phyloP scores from a whole-genome alignment of 2,797 vertebrate species.

The Trachurus trachurus region DNA sequence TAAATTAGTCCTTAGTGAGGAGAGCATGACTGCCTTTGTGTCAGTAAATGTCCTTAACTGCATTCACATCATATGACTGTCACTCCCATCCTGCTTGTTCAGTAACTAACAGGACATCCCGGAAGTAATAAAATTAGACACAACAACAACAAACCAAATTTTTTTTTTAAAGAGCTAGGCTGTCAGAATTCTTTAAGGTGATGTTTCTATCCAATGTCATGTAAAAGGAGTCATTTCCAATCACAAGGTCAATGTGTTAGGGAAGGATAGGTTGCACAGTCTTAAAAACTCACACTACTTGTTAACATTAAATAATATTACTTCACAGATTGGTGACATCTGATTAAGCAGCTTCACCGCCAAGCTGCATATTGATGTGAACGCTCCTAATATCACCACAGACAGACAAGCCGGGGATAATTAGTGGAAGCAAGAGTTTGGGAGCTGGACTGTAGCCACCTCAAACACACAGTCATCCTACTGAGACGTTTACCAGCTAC shows the following conservation, averaged over 20 bases:
- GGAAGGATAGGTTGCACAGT: too few species aligned
- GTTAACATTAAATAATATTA: background rate
- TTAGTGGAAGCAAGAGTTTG: background rate
- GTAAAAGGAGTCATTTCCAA: too few species aligned
- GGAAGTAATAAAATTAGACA: conserved; percentile 29
- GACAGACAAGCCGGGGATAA: background rate
- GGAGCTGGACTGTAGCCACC: conserved; percentile 6
- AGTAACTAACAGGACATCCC: conserved; percentile 29
- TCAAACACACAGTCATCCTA: background rate
- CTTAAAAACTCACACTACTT: background rate
- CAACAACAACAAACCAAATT: background rate
- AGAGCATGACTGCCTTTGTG: conserved; percentile 32
- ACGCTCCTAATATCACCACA: background rate
- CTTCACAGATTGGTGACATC: conserved; percentile 1
- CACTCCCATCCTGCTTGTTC: conserved; percentile 28
- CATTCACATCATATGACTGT: conserved; percentile 56
- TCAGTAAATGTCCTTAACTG: conserved; percentile 34
- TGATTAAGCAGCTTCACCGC: background rate
- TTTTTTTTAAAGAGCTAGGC: too few species aligned
- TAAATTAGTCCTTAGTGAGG: conserved; percentile 5
- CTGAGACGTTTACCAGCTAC: background rate
- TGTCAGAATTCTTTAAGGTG: background rate
- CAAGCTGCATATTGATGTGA: background rate
- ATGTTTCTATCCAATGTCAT: background rate
- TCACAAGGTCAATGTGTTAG: too few species aligned